Conservation (phyloP, 2,797 vertebrate genomes). For the Limosa lapponica region DNA sequence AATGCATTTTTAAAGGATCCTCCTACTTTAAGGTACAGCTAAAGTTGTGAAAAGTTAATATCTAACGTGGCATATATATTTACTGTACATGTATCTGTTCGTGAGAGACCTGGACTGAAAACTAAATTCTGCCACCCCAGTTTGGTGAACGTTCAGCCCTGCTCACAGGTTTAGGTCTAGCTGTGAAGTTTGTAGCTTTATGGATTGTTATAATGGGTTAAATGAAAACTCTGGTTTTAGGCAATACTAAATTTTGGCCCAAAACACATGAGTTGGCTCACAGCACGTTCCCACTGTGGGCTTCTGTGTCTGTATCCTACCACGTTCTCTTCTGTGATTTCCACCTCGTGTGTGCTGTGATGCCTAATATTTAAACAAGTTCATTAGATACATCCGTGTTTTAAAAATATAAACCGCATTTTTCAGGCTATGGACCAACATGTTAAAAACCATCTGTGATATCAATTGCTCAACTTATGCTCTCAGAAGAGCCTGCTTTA, state of each 20-base stretch:
- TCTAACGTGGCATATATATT: neutral
- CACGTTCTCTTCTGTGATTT: neutral
- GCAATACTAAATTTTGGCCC: neutral
- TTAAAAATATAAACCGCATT: constrained; percentile 51
- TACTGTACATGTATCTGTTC: neutral
- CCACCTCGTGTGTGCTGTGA: neutral
- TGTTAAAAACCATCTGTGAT: constrained; percentile 63
- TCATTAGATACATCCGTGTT: neutral
- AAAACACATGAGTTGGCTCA: neutral
- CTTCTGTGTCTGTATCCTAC: neutral
- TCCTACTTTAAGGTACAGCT: neutral
- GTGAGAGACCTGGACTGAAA: neutral
- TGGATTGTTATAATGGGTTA: neutral
- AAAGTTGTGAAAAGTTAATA: neutral
- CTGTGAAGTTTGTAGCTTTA: neutral
- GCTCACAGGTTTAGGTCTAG: neutral
- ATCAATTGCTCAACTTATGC: constrained; percentile 45
- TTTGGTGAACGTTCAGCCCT: neutral
- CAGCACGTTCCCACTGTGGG: neutral
- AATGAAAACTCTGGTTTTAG: neutral
- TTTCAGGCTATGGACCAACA: constrained; percentile 59
- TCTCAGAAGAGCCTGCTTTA: neutral
- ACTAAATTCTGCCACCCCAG: neutral
- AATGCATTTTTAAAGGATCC: constrained; percentile 41
- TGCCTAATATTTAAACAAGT: constrained; percentile 40